Evolutionary conservation across 2,797 vertebrate species (phyloP), one percentile per base, ranked within the genome.

Genomic region (Luscinia luscinia): DNA sequence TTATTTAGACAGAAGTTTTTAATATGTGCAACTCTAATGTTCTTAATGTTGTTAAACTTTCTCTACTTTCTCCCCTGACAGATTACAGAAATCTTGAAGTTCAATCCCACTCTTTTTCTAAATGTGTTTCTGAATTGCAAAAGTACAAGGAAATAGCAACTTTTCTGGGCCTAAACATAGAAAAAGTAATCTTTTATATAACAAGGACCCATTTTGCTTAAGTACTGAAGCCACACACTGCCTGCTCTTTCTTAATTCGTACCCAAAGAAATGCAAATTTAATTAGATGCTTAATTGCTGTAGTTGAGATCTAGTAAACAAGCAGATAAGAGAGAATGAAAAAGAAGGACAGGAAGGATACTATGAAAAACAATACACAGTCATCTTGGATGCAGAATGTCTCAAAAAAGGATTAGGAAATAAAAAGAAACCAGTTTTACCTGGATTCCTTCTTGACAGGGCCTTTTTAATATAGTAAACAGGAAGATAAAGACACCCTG

Each of bases 261-360:
- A 68, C 23, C 76, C 46, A 95, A 89, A 90, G 54, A 84, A 89
- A 94, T 87, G 85, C 17, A 92, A 87, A 93, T 95, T 87, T 77
- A 88, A 75, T 81, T 66, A 94, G 79, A 84, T 49, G 26, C 22
- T 68, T 90, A 72, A 68, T 91, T 83, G 45, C 58, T 84, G 52
- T 27, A 66, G 38, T 55, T 63, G 36, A 54, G 49, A 85, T 58
- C 27, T 15, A 75, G 46, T 75, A 91, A 95, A 87, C 32, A 87
- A 91, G 59, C 34, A 86, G 69, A 45, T 89, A 67, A 87, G 38
- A 83, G 55, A 85, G 51, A 76, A 86, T 12, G 30, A 32, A 51
- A 75, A 81, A 81, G 54, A 86, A 77, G 27, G 54, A 46, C 58
- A 68, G 36, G 54, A 91, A 89, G 48, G 46, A 43, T 58, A 40